phyloP scores from a whole-genome alignment of 2,888 invertebrate genomes.

The Cylloceria caligata region DNA sequence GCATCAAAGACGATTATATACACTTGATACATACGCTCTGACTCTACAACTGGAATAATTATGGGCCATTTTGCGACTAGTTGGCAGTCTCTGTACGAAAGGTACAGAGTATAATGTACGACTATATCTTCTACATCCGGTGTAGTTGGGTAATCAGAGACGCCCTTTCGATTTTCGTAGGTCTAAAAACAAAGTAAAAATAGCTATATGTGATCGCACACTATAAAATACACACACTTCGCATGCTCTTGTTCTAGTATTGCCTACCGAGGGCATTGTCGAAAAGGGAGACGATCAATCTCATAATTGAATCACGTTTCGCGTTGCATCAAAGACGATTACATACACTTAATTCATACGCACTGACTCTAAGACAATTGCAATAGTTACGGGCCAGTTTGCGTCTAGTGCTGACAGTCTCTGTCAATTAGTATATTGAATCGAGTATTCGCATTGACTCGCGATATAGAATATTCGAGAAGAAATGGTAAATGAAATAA shows the following conservation, averaged over 20 bases:
- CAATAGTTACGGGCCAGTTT: neutral
- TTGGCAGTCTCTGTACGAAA: neutral
- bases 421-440: neutral
- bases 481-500: too few species aligned
- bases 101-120: neutral
- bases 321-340: slow-evolving; percentile 32
- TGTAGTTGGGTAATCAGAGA: neutral
- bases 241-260: slow-evolving; percentile 23
- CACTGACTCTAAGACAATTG: neutral
- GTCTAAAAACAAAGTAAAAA: too few species aligned
- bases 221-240: slow-evolving; percentile 5
- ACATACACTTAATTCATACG: slow-evolving; percentile 29
- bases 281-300: slow-evolving; percentile 43
- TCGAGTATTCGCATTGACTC: neutral
- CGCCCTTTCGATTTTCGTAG: too few species aligned
- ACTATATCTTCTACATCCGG: neutral
- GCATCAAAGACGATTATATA: slow-evolving; percentile 42
- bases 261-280: slow-evolving; percentile 50
- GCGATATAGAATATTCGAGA: neutral
- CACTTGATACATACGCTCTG: neutral
- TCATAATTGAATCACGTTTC: slow-evolving; percentile 52
- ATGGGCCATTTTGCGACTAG: neutral
- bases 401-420: neutral
- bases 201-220: slow-evolving; percentile 25
- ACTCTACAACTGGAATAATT: neutral